Conservation (phyloP, 2,113 vertebrate genomes). For the Brachionichthys hirsutus region DNA sequence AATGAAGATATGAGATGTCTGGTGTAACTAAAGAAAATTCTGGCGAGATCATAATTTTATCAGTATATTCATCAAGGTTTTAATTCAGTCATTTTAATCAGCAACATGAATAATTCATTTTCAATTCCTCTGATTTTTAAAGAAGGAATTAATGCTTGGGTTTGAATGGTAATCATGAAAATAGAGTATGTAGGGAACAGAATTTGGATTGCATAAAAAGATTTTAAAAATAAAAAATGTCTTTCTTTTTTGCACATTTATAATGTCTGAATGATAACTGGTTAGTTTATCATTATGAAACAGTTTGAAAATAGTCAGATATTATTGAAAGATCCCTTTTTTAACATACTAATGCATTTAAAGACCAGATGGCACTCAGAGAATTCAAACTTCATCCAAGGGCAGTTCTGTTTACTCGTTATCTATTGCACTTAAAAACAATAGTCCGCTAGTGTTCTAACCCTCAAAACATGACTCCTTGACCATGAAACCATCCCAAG, state of each 20-base stretch:
- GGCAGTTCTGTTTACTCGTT: no score
- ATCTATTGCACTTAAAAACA: no score
- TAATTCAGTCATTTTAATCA: constrained; percentile 37
- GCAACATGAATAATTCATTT: constrained; percentile 23
- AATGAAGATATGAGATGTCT: not conserved
- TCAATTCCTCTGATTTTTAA: constrained; percentile 24
- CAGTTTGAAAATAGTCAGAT: not conserved
- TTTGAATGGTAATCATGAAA: constrained; percentile 8
- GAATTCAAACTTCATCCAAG: no score
- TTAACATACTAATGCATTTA: not conserved
- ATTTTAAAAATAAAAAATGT: not conserved
- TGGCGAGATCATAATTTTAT: constrained; percentile 1
- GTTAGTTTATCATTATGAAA: not conserved
- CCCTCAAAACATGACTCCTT: no score
- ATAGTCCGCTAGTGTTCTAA: no score
- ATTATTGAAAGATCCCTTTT: not conserved
- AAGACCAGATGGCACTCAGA: no score
- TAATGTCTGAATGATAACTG: not conserved
- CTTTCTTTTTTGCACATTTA: not conserved
- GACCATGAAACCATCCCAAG: no score
- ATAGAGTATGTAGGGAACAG: not conserved
- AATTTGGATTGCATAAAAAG: not conserved
- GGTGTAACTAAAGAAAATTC: not conserved
- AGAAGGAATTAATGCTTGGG: constrained; percentile 22
- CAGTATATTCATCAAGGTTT: constrained; percentile 3